A percentile compares a stretch with the other conserved stretches of the same genome.
Conservation (phyloP, 2,888 invertebrate species). For the Netelia melanura region DNA sequence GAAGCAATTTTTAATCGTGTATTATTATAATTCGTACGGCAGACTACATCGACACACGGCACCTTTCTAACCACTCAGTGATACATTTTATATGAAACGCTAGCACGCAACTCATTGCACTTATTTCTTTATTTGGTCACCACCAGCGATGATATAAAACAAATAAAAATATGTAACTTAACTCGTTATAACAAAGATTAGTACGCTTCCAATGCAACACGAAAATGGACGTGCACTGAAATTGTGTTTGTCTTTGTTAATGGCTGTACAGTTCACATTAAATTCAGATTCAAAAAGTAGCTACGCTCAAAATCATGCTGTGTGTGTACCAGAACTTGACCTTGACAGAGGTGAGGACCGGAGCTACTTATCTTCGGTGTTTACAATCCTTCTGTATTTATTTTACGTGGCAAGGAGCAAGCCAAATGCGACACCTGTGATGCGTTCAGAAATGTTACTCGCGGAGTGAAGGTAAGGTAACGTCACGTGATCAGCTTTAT, state of each 20-base stretch:
- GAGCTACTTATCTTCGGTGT: neutral
- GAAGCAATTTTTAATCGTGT: too few species aligned
- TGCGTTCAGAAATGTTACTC: neutral
- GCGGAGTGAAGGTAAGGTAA: too few species aligned
- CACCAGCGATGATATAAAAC: neutral
- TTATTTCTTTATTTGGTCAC: too few species aligned
- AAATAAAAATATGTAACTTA: neutral
- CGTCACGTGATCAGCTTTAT: too few species aligned
- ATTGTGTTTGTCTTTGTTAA: neutral
- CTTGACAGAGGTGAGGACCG: neutral
- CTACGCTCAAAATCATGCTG: neutral
- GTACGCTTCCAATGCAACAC: neutral
- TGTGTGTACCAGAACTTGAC: neutral
- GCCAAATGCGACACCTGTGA: neutral
- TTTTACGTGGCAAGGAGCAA: neutral
- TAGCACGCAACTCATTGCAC: neutral
- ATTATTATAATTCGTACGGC: neutral
- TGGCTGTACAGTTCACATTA: neutral
- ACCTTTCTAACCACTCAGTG: constrained; percentile 77
- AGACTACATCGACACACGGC: constrained; percentile 24
- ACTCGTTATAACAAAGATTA: neutral
- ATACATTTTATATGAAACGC: constrained; percentile 78
- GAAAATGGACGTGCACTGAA: neutral
- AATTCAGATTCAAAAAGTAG: constrained; percentile 22
- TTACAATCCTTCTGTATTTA: neutral